Evolutionary conservation across 2,113 vertebrate genomes (phyloP).

Genomic region (Struthio camelus): DNA sequence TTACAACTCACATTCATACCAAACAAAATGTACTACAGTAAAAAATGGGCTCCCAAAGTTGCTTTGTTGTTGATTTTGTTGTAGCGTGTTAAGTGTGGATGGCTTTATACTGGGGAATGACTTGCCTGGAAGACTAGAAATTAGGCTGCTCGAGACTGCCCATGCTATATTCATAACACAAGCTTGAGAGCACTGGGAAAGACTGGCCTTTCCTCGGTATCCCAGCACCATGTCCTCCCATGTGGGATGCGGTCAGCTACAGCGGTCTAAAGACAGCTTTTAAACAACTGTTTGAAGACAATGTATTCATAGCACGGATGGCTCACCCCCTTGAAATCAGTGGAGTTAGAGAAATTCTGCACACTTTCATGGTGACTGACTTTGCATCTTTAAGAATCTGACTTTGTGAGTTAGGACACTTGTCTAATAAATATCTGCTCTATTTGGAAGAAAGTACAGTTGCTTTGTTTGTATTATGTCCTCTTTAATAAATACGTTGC

Average conservation of each 20-base stretch:
- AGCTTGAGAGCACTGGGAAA: background rate
- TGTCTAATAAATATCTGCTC: background rate
- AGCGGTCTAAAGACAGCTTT: background rate
- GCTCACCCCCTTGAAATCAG: background rate
- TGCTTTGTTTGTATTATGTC: too few relatives aligned
- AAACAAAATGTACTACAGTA: background rate
- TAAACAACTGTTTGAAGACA: background rate
- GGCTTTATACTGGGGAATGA: background rate
- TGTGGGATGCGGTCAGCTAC: background rate
- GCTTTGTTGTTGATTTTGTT: background rate
- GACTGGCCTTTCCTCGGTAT: background rate
- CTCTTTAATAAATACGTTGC: background rate
- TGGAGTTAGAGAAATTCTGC: background rate
- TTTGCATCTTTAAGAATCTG: background rate
- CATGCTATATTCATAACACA: background rate
- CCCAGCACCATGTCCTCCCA: accelerated
- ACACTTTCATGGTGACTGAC: background rate
- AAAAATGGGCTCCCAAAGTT: too few relatives aligned
- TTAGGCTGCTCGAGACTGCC: background rate
- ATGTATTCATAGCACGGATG: background rate
- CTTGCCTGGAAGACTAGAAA: background rate
- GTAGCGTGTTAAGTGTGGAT: accelerated
- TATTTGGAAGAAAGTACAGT: too few relatives aligned
- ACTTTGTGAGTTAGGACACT: background rate
- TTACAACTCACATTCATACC: background rate